Evolutionary conservation across 2,797 vertebrate genomes (phyloP), one percentile per base, ranked within the genome.

Genomic region (Rhodeus uyekii): DNA sequence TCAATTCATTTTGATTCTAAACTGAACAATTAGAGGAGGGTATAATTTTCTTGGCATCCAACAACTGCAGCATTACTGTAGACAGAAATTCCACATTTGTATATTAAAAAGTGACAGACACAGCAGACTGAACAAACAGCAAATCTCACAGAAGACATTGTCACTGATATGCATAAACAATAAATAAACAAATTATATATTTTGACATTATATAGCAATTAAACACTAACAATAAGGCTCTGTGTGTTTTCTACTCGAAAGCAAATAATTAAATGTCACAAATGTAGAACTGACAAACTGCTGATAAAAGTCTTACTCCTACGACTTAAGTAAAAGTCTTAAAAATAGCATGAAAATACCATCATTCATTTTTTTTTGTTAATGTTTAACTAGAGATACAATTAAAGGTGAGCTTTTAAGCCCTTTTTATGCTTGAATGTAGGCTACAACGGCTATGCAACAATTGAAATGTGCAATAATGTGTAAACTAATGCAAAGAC

Each of bases 21-120:
- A 68, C 46, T 73, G 10, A 74, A 84, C 83, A 60, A 68, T 80
- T 80, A 50, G 64, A 73, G 48, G 29, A 64, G 65, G 34, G 46
- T 50, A 61, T 55, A 10, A 80, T 80, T 80, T 55, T 22, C 65
- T 76, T 72, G 58, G 64, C 27, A 53, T 84, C 76, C 9, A 71
- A 61, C 29, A 42, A 72, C 39, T 53, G 60, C 38, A 76, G 32
- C 50, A 4, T 76, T 48, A 32, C 18, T 24, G 29, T 13, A 44
- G 65, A 46, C 27, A 24, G 0, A 46, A 19, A 71, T 58, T 44
- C 7, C 19, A 24, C 38, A 79, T 61, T 61, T 61, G 78, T 60
- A 60, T 46, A 24, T 71, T 16, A 71, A 61, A 22, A 39, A 63
- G 22, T 61, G 55, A 73, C 42, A 50, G 73, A 76, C 48, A 63